Conservation (phyloP, 2,888 invertebrate species). For the Hypena proboscidalis region DNA sequence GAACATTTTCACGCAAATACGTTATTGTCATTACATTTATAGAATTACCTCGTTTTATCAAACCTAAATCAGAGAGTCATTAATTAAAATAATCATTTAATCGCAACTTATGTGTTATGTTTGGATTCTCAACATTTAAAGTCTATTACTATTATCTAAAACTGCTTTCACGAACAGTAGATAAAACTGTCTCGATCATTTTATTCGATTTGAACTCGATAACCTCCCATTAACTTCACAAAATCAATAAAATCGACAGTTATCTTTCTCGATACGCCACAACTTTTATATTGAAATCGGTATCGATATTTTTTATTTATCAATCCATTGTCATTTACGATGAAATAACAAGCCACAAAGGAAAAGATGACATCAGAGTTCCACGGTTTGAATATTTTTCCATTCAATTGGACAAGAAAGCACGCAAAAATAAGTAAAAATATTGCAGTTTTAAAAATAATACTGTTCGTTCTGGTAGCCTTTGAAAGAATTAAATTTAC, state of each 20-base stretch:
- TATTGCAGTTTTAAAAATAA: background rate
- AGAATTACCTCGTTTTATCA: background rate
- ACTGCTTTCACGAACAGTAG: slow-evolving; percentile 10
- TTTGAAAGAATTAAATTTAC: too few species aligned
- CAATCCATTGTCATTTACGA: slow-evolving; percentile 31
- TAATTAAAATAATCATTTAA: slow-evolving; percentile 19
- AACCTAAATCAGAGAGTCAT: slow-evolving; percentile 3
- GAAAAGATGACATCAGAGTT: slow-evolving; percentile 15
- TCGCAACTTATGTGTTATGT: slow-evolving; percentile 7
- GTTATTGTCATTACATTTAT: too few species aligned
- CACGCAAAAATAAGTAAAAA: background rate
- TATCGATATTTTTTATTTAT: slow-evolving; percentile 30
- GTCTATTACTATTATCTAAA: slow-evolving; percentile 18
- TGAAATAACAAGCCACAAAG: slow-evolving; percentile 17
- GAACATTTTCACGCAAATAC: too few species aligned
- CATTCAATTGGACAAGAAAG: background rate
- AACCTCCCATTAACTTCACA: slow-evolving; percentile 14
- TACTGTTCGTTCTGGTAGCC: too few species aligned
- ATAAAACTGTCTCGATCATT: slow-evolving; percentile 27
- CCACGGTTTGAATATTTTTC: slow-evolving; percentile 2
- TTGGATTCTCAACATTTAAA: slow-evolving; percentile 15
- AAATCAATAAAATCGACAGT: slow-evolving; percentile 12
- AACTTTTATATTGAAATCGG: slow-evolving; percentile 25
- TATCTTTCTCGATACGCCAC: slow-evolving; percentile 7
- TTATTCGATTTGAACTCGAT: slow-evolving; percentile 32